Evolutionary conservation across 2,888 invertebrate genomes (phyloP).

Genomic region (Luperina testacea): DNA sequence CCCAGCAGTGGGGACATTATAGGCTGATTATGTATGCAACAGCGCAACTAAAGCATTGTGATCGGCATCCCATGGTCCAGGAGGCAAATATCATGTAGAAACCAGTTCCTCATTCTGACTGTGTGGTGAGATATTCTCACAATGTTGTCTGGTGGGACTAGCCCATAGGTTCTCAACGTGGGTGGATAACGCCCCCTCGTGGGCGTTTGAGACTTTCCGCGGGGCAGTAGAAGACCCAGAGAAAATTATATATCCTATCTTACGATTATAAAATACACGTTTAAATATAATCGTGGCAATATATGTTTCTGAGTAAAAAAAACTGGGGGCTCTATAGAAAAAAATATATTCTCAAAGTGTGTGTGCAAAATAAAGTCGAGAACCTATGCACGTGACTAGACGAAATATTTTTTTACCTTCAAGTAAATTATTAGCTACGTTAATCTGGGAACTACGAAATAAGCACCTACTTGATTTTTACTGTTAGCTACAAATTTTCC

Average conservation of each 20-base stretch:
- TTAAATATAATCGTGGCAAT: too few species aligned
- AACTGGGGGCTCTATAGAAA: too few species aligned
- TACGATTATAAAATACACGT: too few species aligned
- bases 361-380: too few species aligned
- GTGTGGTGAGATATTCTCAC: neutral
- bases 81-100: neutral
- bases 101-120: neutral
- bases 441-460: constrained; percentile 25
- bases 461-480: constrained; percentile 1
- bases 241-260: too few species aligned
- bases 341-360: too few species aligned
- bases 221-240: too few species aligned
- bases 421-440: neutral
- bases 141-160: neutral
- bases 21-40: neutral
- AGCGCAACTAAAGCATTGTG: neutral
- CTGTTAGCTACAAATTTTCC: constrained; percentile 41
- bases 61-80: neutral
- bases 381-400: too few species aligned
- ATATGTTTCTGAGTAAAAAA: too few species aligned
- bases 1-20: neutral
- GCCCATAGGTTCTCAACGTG: too few species aligned
- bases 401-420: neutral
- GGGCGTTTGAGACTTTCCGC: too few species aligned
- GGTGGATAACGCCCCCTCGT: too few species aligned